Evolutionary conservation across 1,140 invertebrate genomes (phyloP), one percentile per base, ranked within the genome.

Genomic region (Rhyzopertha dominica): DNA sequence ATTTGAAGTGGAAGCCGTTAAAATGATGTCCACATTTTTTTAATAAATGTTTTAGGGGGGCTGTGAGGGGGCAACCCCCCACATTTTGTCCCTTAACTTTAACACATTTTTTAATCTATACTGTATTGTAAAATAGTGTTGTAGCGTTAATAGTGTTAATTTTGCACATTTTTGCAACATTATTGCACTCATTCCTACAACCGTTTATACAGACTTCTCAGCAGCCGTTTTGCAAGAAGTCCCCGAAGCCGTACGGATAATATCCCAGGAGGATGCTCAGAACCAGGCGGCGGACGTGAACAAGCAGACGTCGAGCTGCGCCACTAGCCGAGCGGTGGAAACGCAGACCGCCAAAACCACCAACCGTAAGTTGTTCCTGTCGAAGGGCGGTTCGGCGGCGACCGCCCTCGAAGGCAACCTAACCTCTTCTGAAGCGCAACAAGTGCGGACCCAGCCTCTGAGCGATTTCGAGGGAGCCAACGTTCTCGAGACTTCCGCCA

Each of bases 351-450:
- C 25, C 38, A 47, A 18, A 31, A 49, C 38, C 36, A 46, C 25
- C 38, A 47, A 24, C 31, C 31, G 13, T 51, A 53, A 16, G 43
- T 43, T 26, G 18, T 26, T 19, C 16, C 17, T 23, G 37, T 66
- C 75, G 39, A 78, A 77, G 52, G 76, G 70, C 59, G 67, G 74
- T 48, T 71, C 74, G 4, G 64, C 70, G n/a, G 51, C 49, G 5
- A 63, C 66, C 7, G 51, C 53, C 22, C 51, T 51, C 44, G 56
- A 58, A 35, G 66, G 62, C 34, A 69, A 64, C 44, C 64, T 74
- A 40, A 77, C 74, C 23, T 75, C 76, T 19, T 71, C 75, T 23
- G 76, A 77, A 66, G 73, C 69, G 38, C 67, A 69, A 45, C 67
- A 69, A 46, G 70, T 75, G 13, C 66, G 73, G 37, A 73, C 67